Conservation (phyloP, 1,140 invertebrate species). For the Metaphire vulgaris region DNA sequence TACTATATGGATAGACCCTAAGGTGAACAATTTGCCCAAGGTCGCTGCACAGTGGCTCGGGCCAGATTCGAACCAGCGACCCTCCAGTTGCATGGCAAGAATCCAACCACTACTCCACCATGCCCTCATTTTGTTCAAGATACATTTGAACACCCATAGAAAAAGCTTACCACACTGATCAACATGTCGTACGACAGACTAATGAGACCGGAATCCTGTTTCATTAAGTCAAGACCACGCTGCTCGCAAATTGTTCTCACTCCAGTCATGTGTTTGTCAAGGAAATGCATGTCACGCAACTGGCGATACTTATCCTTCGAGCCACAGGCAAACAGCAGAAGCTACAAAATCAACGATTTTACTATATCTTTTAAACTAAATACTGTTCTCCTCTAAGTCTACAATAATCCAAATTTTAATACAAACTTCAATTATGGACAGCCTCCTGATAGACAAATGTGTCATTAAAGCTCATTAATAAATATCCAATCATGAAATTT, state of each 20-base stretch:
- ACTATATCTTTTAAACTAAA: not conserved
- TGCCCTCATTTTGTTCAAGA: not conserved
- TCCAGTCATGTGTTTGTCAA: slow-evolving; percentile 51
- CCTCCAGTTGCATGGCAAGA: too few relatives aligned
- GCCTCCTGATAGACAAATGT: too few relatives aligned
- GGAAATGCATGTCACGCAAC: slow-evolving; percentile 80
- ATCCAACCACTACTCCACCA: too few relatives aligned
- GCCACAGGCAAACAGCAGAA: slow-evolving; percentile 85
- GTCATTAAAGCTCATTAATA: too few relatives aligned
- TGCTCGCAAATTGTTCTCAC: slow-evolving; percentile 51
- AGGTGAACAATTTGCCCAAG: not conserved
- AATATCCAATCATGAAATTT: too few relatives aligned
- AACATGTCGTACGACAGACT: slow-evolving; percentile 76
- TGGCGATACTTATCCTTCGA: slow-evolving; percentile 92
- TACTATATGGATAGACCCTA: not conserved
- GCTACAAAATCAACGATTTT: slow-evolving; percentile 54
- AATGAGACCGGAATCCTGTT: slow-evolving; percentile 36
- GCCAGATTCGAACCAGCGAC: too few relatives aligned
- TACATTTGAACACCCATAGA: slow-evolving; percentile 19
- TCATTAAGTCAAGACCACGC: slow-evolving; percentile 36
- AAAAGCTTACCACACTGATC: slow-evolving; percentile 62
- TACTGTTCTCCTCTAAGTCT: not conserved
- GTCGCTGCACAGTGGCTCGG: too few relatives aligned
- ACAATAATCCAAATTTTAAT: not conserved
- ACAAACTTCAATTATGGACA: not conserved